Evolutionary conservation across 2,797 vertebrate species (phyloP), one percentile per base, ranked within the genome.

Genomic region (Xenentodon cancila): DNA sequence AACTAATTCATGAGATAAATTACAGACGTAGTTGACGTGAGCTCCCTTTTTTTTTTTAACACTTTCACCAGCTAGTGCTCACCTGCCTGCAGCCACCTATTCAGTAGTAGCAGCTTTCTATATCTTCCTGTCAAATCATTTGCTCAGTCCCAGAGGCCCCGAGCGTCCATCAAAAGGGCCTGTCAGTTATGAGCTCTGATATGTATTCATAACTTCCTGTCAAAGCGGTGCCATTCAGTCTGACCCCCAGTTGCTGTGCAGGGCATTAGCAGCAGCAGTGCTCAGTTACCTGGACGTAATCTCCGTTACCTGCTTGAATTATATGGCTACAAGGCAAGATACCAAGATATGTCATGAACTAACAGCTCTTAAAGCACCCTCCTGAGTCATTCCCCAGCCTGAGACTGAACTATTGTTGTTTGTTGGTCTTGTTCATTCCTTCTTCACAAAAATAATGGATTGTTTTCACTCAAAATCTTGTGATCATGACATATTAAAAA

Each of bases 161-260:
- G 16, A 77, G 80, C 54, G 16, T 71, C 77, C 73, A 59, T 80
- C 84, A 82, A 64, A 49, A 21, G 51, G 59, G 51, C 75, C 74
- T 84, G 84, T 84, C 87, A 79, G 59, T 84, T 69, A 84, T 81
- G 63, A 75, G 62, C 59, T 78, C 74, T 20, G 72, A 87, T 88
- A 77, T 86, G 84, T 85, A 82, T 85, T 90, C 82, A 83, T 84
- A 85, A 80, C 81, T 80, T 80, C 37, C 81, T 83, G 83, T 89
- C 84, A 88, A 64, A 82, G 80, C 72, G 21, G 48, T 15, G 5
- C 43, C 25, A 53, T 68, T 74, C 64, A 55, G 27, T 64, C 62
- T 58, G 72, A 66, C 63, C 66, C 63, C 9, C 57, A 54, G 69
- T 44, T 30, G 32, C 68, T 53, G 46, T 61, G 71, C 67, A 51